Evolutionary conservation across 1,140 invertebrate species (phyloP), one percentile per base, ranked within the genome.

Genomic region (Drosophila pseudoananassae): DNA sequence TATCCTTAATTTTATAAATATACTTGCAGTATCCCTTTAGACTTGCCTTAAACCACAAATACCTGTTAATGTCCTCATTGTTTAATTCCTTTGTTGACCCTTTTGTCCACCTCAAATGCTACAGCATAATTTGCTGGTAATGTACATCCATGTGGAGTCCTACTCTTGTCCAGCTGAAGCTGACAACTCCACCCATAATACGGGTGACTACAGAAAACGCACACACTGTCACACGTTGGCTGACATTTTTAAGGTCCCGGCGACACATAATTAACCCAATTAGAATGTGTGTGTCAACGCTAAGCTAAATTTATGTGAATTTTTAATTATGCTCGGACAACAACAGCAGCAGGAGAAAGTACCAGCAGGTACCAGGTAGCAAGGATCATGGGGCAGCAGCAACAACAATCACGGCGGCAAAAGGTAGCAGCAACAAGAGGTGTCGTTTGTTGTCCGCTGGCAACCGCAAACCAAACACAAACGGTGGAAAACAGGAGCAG

Each of bases 231-330:
- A 8, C n/a, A 36, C 31, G 53, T 49, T 75, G 71, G 70, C 17
- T 79, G 83, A 83, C 83, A 88, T 88, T 88, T 88, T 88, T 88
- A 85, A 88, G 75, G 84, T 88, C 84, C 85, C 80, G 70, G 82
- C 82, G 87, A 80, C 87, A 90, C 87, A 90, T 90, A 90, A 90
- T 90, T 90, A 90, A 90, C 87, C 87, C 87, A 90, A 90, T 90
- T 90, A 90, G 81, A 90, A 89, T 87, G 87, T 70, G 76, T 79
- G 77, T 70, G 70, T 90, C 87, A 87, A 58, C 76, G 78, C 78
- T 90, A 90, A 90, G 87, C 87, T 87, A 90, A 90, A 90, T 90
- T 90, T 90, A 90, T 90, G 87, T 82, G 87, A 87, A 90, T 90
- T 90, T 90, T 90, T 90, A 90, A 90, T 90, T 90, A 90, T 90